Evolutionary conservation across 2,797 vertebrate genomes (phyloP).

Genomic region (Argyrosomus regius): DNA sequence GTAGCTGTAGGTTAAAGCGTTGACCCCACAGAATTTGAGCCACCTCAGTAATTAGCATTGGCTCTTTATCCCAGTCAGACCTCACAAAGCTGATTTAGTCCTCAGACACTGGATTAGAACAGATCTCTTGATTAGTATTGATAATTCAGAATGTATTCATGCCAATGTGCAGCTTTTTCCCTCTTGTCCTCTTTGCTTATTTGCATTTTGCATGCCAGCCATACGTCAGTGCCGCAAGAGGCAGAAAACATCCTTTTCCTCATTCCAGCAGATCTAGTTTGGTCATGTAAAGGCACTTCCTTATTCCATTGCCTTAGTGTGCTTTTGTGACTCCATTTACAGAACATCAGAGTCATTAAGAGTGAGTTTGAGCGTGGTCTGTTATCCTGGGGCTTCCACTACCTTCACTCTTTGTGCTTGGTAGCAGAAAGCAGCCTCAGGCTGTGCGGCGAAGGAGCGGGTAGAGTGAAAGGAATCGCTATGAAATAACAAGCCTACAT

Average conservation of each 20-base stretch:
- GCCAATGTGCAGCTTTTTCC: conserved; percentile 8
- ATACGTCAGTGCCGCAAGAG: conserved; percentile 5
- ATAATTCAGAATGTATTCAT: conserved; percentile 39
- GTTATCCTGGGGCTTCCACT: conserved; percentile 23
- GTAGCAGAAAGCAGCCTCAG: conserved; percentile 44
- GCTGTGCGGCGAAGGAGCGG: conserved; percentile 24
- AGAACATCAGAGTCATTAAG: conserved; percentile 36
- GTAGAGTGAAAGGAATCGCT: conserved; percentile 38
- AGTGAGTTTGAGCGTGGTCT: conserved; percentile 16
- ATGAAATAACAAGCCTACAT: conserved; percentile 24
- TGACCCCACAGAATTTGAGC: conserved; percentile 36
- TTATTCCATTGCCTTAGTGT: conserved; percentile 27
- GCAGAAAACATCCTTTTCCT: conserved; percentile 51
- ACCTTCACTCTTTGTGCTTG: conserved; percentile 42
- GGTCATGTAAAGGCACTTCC: conserved; percentile 36
- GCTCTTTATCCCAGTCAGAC: conserved; percentile 32
- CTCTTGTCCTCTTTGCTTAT: conserved; percentile 19
- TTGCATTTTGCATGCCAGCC: conserved; percentile 34
- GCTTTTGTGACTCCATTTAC: conserved; percentile 42
- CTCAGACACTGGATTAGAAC: conserved; percentile 44
- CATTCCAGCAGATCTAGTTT: conserved; percentile 67
- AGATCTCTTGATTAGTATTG: conserved; percentile 43
- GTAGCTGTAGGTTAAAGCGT: conserved; percentile 34
- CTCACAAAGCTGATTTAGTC: conserved; percentile 56
- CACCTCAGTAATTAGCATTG: conserved; percentile 55